Evolutionary conservation across 2,888 invertebrate species (phyloP).

Genomic region (Apantesis nais): DNA sequence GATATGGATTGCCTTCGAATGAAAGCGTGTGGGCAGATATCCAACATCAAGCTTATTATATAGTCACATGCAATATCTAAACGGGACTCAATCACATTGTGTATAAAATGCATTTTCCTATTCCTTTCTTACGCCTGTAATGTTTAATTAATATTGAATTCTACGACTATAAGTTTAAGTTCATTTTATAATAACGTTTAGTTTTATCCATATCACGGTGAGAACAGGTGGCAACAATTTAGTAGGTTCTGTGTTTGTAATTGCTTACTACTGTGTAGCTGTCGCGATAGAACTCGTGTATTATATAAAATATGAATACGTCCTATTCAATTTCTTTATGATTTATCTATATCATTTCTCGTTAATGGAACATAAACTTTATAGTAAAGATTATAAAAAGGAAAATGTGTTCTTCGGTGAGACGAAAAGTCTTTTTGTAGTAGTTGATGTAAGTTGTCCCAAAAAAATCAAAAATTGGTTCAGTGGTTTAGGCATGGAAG

Average conservation of each 20-base stretch:
- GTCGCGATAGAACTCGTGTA: slow-evolving; percentile 68
- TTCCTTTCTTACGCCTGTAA: slow-evolving; percentile 21
- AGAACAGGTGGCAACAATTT: slow-evolving; percentile 78
- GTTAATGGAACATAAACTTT: slow-evolving; percentile 9
- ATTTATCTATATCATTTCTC: background rate
- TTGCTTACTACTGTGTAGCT: slow-evolving; percentile 72
- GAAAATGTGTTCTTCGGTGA: slow-evolving; percentile 22
- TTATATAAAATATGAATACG: slow-evolving; percentile 64
- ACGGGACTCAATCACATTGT: slow-evolving; percentile 40
- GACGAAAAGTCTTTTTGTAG: slow-evolving; percentile 25
- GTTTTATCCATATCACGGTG: slow-evolving; percentile 67
- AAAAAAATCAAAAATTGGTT: no score
- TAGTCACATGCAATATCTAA: slow-evolving; percentile 35
- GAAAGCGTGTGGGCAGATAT: slow-evolving; percentile 80
- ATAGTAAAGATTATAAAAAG: background rate
- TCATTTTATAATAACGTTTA: slow-evolving; percentile 39
- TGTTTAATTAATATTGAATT: slow-evolving; percentile 44
- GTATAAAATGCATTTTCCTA: slow-evolving; percentile 49
- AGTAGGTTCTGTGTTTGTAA: slow-evolving; percentile 76
- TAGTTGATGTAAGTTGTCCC: slow-evolving; percentile 40
- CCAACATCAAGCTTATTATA: slow-evolving; percentile 60
- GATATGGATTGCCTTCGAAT: slow-evolving; percentile 75
- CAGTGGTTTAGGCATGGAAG: no score
- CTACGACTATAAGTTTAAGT: slow-evolving; percentile 31
- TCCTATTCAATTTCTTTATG: slow-evolving; percentile 26